Percentiles rank a stretch among this genome's conserved stretches.
phyloP scores from a whole-genome alignment of 2,888 invertebrate genomes.

The Phorcus lineatus region DNA sequence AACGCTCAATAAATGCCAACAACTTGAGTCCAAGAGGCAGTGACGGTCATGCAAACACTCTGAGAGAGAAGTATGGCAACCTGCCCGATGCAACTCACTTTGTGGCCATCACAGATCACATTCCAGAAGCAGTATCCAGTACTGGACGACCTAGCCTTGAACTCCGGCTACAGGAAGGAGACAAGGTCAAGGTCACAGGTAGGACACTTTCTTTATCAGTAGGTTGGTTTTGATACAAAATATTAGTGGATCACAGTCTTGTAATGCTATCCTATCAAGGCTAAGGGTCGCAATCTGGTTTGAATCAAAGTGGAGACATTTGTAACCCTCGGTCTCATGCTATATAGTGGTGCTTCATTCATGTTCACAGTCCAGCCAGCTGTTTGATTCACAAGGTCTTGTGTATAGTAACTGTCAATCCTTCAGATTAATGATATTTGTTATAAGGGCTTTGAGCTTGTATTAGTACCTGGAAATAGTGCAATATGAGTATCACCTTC shows the following conservation, averaged over 20 bases:
- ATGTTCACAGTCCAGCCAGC: too few relatives aligned
- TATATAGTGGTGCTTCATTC: neutral
- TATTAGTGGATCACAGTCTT: too few relatives aligned
- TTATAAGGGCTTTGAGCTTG: too few relatives aligned
- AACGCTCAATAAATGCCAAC: neutral
- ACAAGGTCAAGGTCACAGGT: slow-evolving; percentile 66
- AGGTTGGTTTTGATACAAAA: too few relatives aligned
- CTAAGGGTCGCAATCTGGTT: too few relatives aligned
- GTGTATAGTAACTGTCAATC: too few relatives aligned
- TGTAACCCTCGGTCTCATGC: neutral
- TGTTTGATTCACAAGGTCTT: too few relatives aligned
- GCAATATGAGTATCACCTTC: too few relatives aligned
- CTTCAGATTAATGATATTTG: too few relatives aligned
- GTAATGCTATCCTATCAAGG: too few relatives aligned
- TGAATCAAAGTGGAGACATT: too few relatives aligned
- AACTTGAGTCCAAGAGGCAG: slow-evolving; percentile 20
- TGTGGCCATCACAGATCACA: slow-evolving; percentile 66
- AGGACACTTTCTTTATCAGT: neutral
- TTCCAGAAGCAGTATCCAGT: slow-evolving; percentile 62
- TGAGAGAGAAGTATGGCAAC: slow-evolving; percentile 31
- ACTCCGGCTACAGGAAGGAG: slow-evolving; percentile 66
- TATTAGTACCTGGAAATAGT: too few relatives aligned
- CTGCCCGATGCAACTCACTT: slow-evolving; percentile 40
- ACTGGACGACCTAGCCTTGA: slow-evolving; percentile 64
- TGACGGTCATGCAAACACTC: neutral